Evolutionary conservation across 2,888 invertebrate genomes (phyloP).

Genomic region (Tiliacea citrago): DNA sequence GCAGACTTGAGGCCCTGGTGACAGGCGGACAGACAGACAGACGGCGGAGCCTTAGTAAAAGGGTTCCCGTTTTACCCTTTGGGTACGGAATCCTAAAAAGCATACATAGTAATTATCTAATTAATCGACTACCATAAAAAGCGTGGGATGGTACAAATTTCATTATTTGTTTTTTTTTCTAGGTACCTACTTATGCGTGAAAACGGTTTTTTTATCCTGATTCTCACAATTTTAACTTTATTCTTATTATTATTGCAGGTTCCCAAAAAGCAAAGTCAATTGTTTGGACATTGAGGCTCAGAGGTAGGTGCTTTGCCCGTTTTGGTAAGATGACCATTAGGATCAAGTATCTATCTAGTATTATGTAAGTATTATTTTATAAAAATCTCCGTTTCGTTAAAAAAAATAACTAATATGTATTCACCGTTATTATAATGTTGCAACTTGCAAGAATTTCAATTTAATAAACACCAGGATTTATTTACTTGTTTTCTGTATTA

Average conservation of each 20-base stretch:
- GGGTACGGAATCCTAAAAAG: too few relatives aligned
- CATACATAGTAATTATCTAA: conserved; percentile 43
- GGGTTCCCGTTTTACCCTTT: too few relatives aligned
- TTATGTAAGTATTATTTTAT: neutral
- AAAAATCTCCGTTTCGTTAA: conserved; percentile 14
- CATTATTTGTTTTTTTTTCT: conserved; percentile 14
- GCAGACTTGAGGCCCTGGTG: too few relatives aligned
- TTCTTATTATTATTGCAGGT: neutral
- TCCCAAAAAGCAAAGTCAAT: neutral
- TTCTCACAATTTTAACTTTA: neutral
- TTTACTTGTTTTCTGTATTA: conserved; percentile 49
- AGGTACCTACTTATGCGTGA: too few relatives aligned
- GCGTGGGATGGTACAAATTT: conserved; percentile 40
- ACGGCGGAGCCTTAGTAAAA: too few relatives aligned
- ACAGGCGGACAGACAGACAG: too few relatives aligned
- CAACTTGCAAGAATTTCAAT: conserved; percentile 38
- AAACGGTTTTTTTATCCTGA: too few relatives aligned
- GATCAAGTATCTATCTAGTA: conserved; percentile 26
- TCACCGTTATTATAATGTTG: conserved; percentile 43
- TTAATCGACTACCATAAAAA: conserved; percentile 35
- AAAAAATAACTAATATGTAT: conserved; percentile 4
- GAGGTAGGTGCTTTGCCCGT: neutral
- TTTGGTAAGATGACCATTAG: conserved; percentile 6
- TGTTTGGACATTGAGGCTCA: neutral
- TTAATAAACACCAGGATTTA: conserved; percentile 62